Base-by-base conservation (phyloP, 2,113 vertebrate species). In the Geothlypis trichas region DNA sequence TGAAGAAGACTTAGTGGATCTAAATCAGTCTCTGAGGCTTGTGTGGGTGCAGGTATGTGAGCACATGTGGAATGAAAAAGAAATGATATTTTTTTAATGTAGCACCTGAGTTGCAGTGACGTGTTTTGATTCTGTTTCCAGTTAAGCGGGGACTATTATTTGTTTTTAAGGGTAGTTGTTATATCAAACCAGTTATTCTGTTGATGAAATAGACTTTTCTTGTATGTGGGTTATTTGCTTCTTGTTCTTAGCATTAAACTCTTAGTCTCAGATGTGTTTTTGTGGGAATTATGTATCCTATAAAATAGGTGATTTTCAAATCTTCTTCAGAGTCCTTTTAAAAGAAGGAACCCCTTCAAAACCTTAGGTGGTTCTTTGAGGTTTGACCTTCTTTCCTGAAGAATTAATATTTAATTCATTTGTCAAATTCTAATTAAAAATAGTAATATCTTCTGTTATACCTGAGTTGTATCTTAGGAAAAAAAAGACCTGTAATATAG, bases 341-440 rank as follows among this genome's bases (percentile, higher is more conserved):
- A 52, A 80, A 97, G 67, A 80, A 97, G 65, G 44, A 93, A 39
- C 62, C 57, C 47, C 37, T 82, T 86, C 46, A 37, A 69, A 95
- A 91, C 59, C 57, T 94, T 49, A 84, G 75, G 79, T 95, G 21
- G 52, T 90, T 52, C 88, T 88, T 68, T 89, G 63, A 91, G 84
- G 85, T 83, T 80, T 92, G 87, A 92, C 93, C 71, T 93, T 95
- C 87, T 90, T 96, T 96, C 74, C 89, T 73, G 81, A 87, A 77
- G 88, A 94, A 96, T 97, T 79, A 89, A 93, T 97, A 96, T 96
- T 84, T 93, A 80, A 94, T 91, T 93, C 39, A 96, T 93, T 92
- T 93, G 84, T 97, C 84, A 94, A 96, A 97, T 93, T 91, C 71
- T 85, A 95, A 97, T 97, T 96, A 94, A 89, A 96, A 96, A 95